These are phyloP conservation scores for Anomalospiza imberbis DNA, from an alignment of 2,797 vertebrate species.

Conservation along the genomic window DNA sequence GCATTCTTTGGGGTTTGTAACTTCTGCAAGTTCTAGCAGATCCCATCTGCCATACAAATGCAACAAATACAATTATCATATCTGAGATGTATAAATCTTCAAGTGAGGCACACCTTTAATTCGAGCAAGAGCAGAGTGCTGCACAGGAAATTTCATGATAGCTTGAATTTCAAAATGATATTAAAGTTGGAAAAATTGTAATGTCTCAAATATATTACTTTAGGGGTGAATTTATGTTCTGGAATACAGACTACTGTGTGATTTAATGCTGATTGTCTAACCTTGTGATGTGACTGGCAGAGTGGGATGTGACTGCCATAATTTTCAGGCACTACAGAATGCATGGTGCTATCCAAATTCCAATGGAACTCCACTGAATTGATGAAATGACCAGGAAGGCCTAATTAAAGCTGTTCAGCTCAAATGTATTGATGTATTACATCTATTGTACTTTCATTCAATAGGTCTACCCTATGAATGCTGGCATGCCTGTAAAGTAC, in stretches of 20 bases:
- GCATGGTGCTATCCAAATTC: slow-evolving; percentile 84
- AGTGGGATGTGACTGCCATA: slow-evolving; percentile 61
- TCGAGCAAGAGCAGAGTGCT: neutral
- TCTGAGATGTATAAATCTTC: neutral
- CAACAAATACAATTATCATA: neutral
- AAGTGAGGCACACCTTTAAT: neutral
- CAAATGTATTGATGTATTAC: slow-evolving; percentile 99
- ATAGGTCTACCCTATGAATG: slow-evolving; percentile 88
- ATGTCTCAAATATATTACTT: slow-evolving; percentile 47
- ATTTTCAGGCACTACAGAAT: slow-evolving; percentile 88
- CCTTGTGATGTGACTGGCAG: slow-evolving; percentile 71
- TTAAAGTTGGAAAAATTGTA: slow-evolving; percentile 42
- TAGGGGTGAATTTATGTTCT: slow-evolving; percentile 61
- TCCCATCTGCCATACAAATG: neutral
- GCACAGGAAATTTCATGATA: neutral
- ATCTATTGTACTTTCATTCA: slow-evolving; percentile 95
- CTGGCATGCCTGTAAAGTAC: slow-evolving; percentile 86
- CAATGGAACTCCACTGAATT: slow-evolving; percentile 82
- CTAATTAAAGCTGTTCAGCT: slow-evolving; percentile 99
- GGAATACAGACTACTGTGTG: slow-evolving; percentile 39
- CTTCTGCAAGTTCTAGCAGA: neutral
- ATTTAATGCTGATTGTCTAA: slow-evolving; percentile 72
- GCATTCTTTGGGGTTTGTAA: neutral
- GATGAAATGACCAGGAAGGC: slow-evolving; percentile 96
- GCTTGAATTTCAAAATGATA: slow-evolving; percentile 40